Base-by-base conservation (phyloP, 2,113 vertebrate species). In the Crotophaga sulcirostris region DNA sequence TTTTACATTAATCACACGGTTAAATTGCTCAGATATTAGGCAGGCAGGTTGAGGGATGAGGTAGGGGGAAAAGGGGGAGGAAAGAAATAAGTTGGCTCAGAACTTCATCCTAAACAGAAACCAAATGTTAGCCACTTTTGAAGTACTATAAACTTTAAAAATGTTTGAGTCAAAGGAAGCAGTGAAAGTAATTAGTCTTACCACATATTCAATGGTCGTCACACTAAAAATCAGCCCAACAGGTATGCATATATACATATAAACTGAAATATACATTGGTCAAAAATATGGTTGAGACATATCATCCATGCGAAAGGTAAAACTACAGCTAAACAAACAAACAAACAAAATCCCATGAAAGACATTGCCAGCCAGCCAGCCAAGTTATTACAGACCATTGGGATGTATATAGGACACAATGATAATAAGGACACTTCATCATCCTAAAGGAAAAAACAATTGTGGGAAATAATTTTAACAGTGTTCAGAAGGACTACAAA, bases 401-500 rank as follows among this genome's bases (percentile, higher is more conserved):
- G 63, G 42, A 62, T 59, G 13, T n/a, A 58, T 79, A 72, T 49
- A 42, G 47, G 17, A 70, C 59, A 87, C 58, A 87, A 54, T 36
- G 36, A 69, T 80, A 85, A 72, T 70, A 78, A 60, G 40, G 69
- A 54, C n/a, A 75, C 67, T 93, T 89, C 3, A 9, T 87, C 0
- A 6, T 76, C 49, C 58, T 67, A 84, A 93, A 87, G 60, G 58
- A 92, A 94, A 68, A n/a, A 92, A 96, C 66, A 83, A 49, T 92
- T 87, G 84, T 94, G 68, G 60, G 77, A 95, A 92, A 85, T 91
- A 0, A 42, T 87, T 96, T 84, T 91, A 93, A 93, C n/a, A 80
- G 47, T 7, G 36, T 69, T 93, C 93, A 88, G 84, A 94, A 94
- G 83, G 66, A 78, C 79, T 95, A 62, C 77, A 89, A 93, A 94